A percentile compares a stretch with the other conserved stretches of the same genome.
phyloP scores from a whole-genome alignment of 2,888 invertebrate species.

The Nomada hirtipes region DNA sequence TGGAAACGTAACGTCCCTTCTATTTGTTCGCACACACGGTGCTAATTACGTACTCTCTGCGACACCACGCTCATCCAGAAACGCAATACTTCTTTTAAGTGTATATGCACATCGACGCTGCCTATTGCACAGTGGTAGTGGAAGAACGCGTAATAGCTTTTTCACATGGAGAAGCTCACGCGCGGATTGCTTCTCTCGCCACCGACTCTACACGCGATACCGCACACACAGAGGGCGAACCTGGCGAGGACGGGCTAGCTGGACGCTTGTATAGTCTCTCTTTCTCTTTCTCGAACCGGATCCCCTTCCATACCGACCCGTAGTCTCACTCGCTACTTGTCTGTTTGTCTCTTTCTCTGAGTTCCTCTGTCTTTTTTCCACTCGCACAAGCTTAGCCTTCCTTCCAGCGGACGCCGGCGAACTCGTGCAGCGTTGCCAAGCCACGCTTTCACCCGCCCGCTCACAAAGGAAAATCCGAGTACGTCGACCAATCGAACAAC shows the following conservation, averaged over 20 bases:
- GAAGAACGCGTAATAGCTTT: conserved; percentile 68
- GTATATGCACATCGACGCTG: conserved; percentile 57
- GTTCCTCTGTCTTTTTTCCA: conserved; percentile 48
- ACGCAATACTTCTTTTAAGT: conserved; percentile 59
- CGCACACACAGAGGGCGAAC: conserved; percentile 74
- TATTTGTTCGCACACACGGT: conserved; percentile 51
- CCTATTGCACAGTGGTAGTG: conserved; percentile 54
- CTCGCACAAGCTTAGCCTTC: conserved; percentile 70
- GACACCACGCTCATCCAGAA: conserved; percentile 60
- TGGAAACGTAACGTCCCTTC: conserved; percentile 58
- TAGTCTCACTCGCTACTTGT: conserved; percentile 58
- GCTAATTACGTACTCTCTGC: conserved; percentile 66
- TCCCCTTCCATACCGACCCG: conserved; percentile 57
- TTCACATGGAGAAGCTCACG: conserved; percentile 73
- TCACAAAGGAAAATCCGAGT: conserved; percentile 84
- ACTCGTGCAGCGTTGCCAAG: conserved; percentile 82
- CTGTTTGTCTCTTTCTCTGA: conserved; percentile 56
- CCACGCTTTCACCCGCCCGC: conserved; percentile 81
- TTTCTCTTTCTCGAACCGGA: conserved; percentile 60
- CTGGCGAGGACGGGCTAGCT: conserved; percentile 71
- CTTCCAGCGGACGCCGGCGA: conserved; percentile 77
- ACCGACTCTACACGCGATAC: conserved; percentile 66
- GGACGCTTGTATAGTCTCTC: conserved; percentile 68
- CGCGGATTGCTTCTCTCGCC: conserved; percentile 70
- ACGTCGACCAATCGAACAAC: conserved; percentile 77